Base-by-base conservation (phyloP, 2,888 invertebrate genomes). In the Drosophila prostipennis region DNA sequence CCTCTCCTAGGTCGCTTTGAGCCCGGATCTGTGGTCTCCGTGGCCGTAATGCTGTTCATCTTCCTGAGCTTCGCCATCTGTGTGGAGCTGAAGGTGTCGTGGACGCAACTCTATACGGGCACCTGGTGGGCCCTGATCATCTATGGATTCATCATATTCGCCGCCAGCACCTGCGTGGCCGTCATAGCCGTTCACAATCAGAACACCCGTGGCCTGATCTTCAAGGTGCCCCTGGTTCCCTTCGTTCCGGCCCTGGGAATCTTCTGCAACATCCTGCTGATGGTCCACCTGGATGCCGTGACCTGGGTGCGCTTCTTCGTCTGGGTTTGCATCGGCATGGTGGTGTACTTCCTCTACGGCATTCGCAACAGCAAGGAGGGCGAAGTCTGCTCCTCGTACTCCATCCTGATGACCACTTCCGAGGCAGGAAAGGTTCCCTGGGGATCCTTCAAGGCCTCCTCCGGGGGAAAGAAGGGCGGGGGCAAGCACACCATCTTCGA, bases 221-320 rank as follows among this genome's bases (percentile, higher is more conserved):
- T 96, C 90, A 95, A 95, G 76, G 97, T 97, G 34, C 97, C 97
- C 0, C 93, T 96, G 91, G 96, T 97, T 53, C 97, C 97, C 0
- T 92, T 96, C 32, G 90, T 97, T 55, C 97, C 97, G 0, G 95
- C 96, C 0, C 89, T 95, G 19, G 96, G 97, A 81, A 96, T 97
- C 69, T 93, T 96, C 76, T 94, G 95, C 86, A 97, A 97, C 89
- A 94, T 97, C 6, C 95, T 95, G 76, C 93, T 97, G 56, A 97
- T 97, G 96, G 94, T 96, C 34, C 96, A 96, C 81, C 92, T 97
- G 56, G 96, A 96, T 75, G 93, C 94, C 0, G 92, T 96, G 19
- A 97, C 97, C 0, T 97, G 97, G 97, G 92, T 96, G 6, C 93
- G 97, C 40, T 97, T 97, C 90, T 94, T 96, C 78, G 95, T 96